Base-by-base conservation (phyloP, 2,113 vertebrate genomes). In the Brachirus orientalis region DNA sequence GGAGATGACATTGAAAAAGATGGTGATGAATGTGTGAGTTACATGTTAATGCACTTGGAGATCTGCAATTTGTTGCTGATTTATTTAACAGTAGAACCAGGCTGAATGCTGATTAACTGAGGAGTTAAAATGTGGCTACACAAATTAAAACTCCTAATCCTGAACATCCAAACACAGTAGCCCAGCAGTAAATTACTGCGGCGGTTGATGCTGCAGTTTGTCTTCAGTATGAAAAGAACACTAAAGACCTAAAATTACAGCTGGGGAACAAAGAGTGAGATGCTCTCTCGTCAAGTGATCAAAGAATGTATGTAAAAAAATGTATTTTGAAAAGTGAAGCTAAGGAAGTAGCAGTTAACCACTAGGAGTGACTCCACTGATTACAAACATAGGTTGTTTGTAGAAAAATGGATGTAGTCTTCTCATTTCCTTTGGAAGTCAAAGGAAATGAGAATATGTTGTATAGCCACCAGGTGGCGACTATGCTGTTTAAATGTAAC, bases 201-300 rank as follows among this genome's bases (percentile, higher is more conserved):
- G 7, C 37, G 13, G 2, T 50, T 6, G 13, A 36, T 38, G 41
- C 33, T 56, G 17, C 14, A 14, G 17, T 19, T 36, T 74, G n/a
- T 37, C 48, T 45, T 63, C 52, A 51, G 22, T 14, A 37, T 17
- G 1, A 7, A 63, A 28, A 19, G 33, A 14, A 71, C 73, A 81
- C 63, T 62, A 69, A 67, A 0, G 11, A 58, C 11, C 18, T 41
- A 11, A 3, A 20, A 18, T 35, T 4, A 22, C 44, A 41, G 13
- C 46, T 37, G 16, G 7, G 33, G 41, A 54, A 45, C 10, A 2
- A 28, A 40, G 59, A 62, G 14, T 6, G n/a, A 43, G 45, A 14
- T n/a, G 16, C 14, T 38, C 16, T 38, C 8, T 35, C 11, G 48
- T 43, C 18, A 48, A 45, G 69, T 17, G 20, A 35, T 36, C 28